Conservation (phyloP, 2,888 invertebrate genomes). For the Adineta ricciae region DNA sequence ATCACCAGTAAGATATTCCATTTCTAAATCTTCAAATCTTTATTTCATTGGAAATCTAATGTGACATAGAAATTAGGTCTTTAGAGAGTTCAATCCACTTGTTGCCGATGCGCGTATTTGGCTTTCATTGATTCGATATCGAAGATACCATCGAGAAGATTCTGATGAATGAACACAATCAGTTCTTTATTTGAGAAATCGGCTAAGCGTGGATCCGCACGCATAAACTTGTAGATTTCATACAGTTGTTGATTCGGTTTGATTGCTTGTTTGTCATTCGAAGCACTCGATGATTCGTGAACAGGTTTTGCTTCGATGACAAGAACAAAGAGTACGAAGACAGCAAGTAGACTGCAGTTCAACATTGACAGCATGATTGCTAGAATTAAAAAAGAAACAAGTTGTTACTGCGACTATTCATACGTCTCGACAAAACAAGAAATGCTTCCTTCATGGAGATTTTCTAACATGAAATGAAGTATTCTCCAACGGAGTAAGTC, state of each 20-base stretch:
- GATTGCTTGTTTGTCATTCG: background rate
- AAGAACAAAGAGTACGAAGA: background rate
- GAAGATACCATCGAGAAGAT: background rate
- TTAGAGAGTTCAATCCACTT: too few species aligned
- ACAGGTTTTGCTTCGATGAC: background rate
- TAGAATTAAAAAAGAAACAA: background rate
- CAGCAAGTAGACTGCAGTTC: background rate
- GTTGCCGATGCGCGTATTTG: background rate
- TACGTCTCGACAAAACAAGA: background rate
- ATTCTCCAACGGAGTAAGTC: background rate
- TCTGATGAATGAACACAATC: background rate
- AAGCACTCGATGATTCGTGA: background rate
- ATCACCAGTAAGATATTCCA: too few species aligned
- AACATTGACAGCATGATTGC: background rate
- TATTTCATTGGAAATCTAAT: too few species aligned
- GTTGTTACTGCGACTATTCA: too few species aligned
- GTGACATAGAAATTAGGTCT: too few species aligned
- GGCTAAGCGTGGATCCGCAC: background rate
- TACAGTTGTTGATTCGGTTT: background rate
- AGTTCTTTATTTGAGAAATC: background rate
- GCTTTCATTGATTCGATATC: background rate
- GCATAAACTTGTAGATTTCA: background rate
- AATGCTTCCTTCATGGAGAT: background rate
- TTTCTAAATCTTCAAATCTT: too few species aligned
- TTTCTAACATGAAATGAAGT: background rate